Evolutionary conservation across 2,888 invertebrate species (phyloP).

Genomic region (Chrysomela aeneicollis): DNA sequence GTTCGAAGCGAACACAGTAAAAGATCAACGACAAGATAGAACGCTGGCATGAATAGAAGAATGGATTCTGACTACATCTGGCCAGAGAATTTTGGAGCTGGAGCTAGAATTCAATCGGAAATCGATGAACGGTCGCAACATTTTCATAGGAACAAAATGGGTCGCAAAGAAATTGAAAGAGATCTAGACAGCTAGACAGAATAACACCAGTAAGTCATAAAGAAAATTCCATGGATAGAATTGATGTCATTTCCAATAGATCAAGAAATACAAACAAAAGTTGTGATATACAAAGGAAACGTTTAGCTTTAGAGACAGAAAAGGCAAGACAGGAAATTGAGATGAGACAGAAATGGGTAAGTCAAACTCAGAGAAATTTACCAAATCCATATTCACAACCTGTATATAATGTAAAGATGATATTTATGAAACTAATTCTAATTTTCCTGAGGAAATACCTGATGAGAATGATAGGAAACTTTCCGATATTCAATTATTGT

Average conservation of each 20-base stretch:
- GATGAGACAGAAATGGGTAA: not conserved
- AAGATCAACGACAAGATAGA: conserved; percentile 3
- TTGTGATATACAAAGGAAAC: conserved; percentile 1
- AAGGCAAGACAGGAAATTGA: not conserved
- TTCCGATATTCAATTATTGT: not conserved
- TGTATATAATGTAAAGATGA: too few relatives aligned
- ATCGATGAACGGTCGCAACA: not conserved
- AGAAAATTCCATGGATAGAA: conserved; percentile 2
- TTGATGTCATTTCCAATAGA: conserved; percentile 8
- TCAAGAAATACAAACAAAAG: conserved; percentile 10
- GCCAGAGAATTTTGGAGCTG: conserved; percentile 4
- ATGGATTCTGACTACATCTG: conserved; percentile 11
- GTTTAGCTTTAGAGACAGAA: not conserved
- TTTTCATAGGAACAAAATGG: too few relatives aligned
- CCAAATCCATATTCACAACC: too few relatives aligned
- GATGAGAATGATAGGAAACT: not conserved
- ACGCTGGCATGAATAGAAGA: conserved; percentile 9
- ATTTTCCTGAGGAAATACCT: too few relatives aligned
- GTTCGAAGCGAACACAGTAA: too few relatives aligned
- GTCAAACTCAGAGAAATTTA: not conserved
- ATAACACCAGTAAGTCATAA: too few relatives aligned
- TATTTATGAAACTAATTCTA: too few relatives aligned
- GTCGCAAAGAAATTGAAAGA: too few relatives aligned
- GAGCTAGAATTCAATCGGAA: conserved; percentile 8
- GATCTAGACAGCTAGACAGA: too few relatives aligned